phyloP scores from a whole-genome alignment of 2,113 vertebrate genomes.

The Nannobrachium achirus region DNA sequence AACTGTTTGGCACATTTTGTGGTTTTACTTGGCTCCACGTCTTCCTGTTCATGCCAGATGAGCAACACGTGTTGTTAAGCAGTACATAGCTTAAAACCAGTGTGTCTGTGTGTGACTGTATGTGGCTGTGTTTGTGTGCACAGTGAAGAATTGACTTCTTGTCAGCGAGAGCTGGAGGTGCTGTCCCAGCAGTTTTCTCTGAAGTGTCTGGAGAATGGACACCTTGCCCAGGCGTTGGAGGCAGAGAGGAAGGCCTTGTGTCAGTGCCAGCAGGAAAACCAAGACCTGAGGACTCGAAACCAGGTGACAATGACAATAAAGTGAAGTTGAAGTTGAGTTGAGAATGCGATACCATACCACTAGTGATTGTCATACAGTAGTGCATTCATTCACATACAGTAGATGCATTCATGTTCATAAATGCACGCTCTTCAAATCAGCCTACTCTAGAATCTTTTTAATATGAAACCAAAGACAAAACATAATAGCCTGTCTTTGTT shows the following conservation, averaged over 20 bases:
- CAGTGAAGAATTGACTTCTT: slow-evolving; percentile 77
- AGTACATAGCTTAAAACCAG: background rate
- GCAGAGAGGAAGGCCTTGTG: slow-evolving; percentile 73
- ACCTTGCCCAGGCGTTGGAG: slow-evolving; percentile 74
- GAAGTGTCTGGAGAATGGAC: slow-evolving; percentile 76
- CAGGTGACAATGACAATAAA: slow-evolving; percentile 55
- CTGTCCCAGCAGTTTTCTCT: slow-evolving; percentile 77
- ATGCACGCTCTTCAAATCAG: too few relatives aligned
- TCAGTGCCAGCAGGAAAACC: slow-evolving; percentile 77
- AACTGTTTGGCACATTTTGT: too few relatives aligned
- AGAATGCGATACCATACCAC: background rate
- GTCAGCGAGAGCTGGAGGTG: slow-evolving; percentile 72
- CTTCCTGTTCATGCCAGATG: background rate
- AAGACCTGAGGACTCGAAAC: slow-evolving; percentile 72
- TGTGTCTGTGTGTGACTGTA: background rate
- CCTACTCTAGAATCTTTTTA: too few relatives aligned
- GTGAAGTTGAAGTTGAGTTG: background rate
- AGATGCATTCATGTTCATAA: too few relatives aligned
- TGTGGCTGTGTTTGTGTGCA: background rate
- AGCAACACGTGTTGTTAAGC: background rate
- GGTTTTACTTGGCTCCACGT: slow-evolving; percentile 8
- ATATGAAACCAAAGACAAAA: too few relatives aligned
- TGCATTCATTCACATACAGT: background rate
- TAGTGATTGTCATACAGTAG: background rate
- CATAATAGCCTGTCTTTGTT: too few relatives aligned